Evolutionary conservation across 2,113 vertebrate species (phyloP).

Genomic region (Morone saxatilis): DNA sequence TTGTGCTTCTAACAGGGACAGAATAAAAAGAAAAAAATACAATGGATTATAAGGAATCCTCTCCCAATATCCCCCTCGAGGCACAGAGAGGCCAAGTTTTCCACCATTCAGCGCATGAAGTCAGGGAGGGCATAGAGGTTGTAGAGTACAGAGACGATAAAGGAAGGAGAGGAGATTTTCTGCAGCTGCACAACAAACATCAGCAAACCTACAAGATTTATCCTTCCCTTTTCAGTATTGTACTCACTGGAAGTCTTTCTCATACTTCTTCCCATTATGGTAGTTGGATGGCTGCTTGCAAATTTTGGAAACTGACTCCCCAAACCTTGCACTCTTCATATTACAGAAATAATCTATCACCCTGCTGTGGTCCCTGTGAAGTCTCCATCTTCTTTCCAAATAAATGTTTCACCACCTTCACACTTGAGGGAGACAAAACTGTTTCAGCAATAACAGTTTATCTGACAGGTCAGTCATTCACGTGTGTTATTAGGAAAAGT

Average conservation of each 20-base stretch:
- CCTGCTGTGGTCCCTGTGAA: conserved; percentile 33
- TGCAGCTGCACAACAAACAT: conserved; percentile 51
- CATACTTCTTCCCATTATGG: conserved; percentile 39
- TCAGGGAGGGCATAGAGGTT: conserved; percentile 63
- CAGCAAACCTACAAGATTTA: conserved; percentile 34
- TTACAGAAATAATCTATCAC: conserved; percentile 59
- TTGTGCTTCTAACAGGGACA: conserved; percentile 55
- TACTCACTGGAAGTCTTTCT: conserved; percentile 30
- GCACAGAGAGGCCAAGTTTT: conserved; percentile 58
- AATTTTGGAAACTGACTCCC: conserved; percentile 59
- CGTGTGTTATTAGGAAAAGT: conserved; percentile 51
- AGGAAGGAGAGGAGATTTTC: conserved; percentile 15
- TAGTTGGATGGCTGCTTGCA: conserved; percentile 52
- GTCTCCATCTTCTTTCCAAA: conserved; percentile 58
- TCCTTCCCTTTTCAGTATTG: conserved; percentile 22
- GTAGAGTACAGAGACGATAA: conserved; percentile 48
- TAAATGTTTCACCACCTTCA: conserved; percentile 59
- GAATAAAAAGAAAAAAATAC: conserved; percentile 45
- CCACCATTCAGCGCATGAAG: conserved; percentile 50
- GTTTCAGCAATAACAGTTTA: conserved; percentile 62
- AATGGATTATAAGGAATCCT: conserved; percentile 54
- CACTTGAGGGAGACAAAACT: conserved; percentile 45
- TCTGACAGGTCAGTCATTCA: conserved; percentile 59
- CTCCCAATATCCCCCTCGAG: conserved; percentile 53
- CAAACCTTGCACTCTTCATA: conserved; percentile 25